Base-by-base conservation (phyloP, 2,888 invertebrate species). In the Lagria hirta region DNA sequence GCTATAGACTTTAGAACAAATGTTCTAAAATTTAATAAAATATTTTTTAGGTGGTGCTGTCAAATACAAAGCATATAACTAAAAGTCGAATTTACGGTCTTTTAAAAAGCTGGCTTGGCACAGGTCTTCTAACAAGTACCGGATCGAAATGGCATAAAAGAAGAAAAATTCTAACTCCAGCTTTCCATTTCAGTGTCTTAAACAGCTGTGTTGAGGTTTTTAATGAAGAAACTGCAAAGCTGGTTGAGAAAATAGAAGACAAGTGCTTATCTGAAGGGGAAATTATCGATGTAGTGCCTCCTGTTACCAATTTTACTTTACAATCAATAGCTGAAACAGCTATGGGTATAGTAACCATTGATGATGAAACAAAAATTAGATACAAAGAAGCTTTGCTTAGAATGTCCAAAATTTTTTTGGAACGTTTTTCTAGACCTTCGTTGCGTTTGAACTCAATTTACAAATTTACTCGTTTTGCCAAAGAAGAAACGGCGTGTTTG, bases 351-450 rank as follows among this genome's bases (percentile, higher is more conserved):
- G 30, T 43, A 20, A 48, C 52, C n/a, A 38, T 56, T 38, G 54
- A 57, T 17, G 53, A 54, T 11, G 42, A 27, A 7, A 16, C 38
- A 2, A 23, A 43, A 22, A 33, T 30, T 13, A 33, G 43, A 12
- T 65, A 64, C 44, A 53, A 55, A 21, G 30, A 48, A 1, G 55
- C 57, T 2, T 38, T 62, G 4, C 26, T 53, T 27, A 15, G 52
- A 43, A 54, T 65, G 20, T 60, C 61, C 3, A 15, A 53, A 16
- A 42, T 60, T n/a, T 10, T 58, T 4, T 41, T 54, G 1, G 20
- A 55, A 12, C 49, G 62, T 29, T 5, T 62, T 2, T 15, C 49
- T 2, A 43, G 52, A 16, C 64, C 65, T 1, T 65, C 63, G 65
- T 51, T 58, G 3, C 59, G 55, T 34, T 26, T 38, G 2, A 13